A percentile compares a stretch with the other conserved stretches of the same genome.
Conservation (phyloP, 2,113 vertebrate species). For the Semnornis frantzii region DNA sequence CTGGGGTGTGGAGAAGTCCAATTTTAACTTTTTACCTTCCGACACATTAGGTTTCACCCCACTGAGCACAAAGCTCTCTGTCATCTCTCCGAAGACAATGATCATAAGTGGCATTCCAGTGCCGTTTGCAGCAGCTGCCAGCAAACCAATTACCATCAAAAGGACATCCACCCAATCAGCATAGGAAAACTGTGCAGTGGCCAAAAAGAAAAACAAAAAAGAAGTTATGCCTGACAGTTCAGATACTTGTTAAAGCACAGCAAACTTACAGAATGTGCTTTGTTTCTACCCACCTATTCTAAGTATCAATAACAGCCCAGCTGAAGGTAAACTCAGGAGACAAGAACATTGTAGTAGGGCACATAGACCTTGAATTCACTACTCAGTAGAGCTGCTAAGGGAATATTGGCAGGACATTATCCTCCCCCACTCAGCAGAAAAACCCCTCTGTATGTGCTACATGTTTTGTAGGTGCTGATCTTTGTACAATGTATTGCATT, state of each 20-base stretch:
- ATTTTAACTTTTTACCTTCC: constrained; percentile 44
- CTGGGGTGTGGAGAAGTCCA: neutral
- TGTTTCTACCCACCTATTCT: neutral
- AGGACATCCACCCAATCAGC: constrained; percentile 76
- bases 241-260: neutral
- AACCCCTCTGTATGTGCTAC: rapidly evolving
- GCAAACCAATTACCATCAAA: constrained; percentile 75
- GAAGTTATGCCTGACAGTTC: neutral
- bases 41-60: neutral
- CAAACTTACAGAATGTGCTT: neutral
- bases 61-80: constrained; percentile 79
- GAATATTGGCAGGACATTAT: neutral
- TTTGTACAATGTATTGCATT: neutral
- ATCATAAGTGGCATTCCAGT: constrained; percentile 80
- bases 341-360: neutral
- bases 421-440: neutral
- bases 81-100: constrained; percentile 87
- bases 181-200: constrained; percentile 78
- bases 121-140: constrained; percentile 79
- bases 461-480: neutral
- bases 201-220: too few species aligned
- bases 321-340: neutral
- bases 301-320: neutral
- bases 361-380: neutral
- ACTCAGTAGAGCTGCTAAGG: neutral